Evolutionary conservation across 2,113 vertebrate species (phyloP), one percentile per base, ranked within the genome.

Genomic region (Sardina pilchardus): DNA sequence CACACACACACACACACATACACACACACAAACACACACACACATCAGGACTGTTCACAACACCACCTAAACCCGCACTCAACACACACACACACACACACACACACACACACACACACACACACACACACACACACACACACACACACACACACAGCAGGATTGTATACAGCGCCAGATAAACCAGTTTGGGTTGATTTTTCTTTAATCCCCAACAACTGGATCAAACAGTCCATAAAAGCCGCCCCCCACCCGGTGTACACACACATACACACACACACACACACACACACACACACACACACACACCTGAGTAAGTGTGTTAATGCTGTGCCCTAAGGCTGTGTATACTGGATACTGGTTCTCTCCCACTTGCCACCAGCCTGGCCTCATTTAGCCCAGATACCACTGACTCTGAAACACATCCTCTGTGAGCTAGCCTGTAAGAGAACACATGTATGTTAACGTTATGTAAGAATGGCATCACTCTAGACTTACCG

Each of bases 151-250:
- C 59, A 90, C 75, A 89, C 86, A 87, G 82, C n/a, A 59, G 45
- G 59, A 56, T 6, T 85, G 90, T 17, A 17, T 14, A 19, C 50
- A 53, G 50, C 50, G 3, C 50, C 50, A 19, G 14, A 26, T 90
- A 93, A 94, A 92, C 91, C 84, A 84, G 91, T 95, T 95, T 93
- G 92, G 91, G 91, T 94, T 95, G 91, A 96, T 95, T 95, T 94
- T 92, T 91, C 91, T 93, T 93, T 94, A 95, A 95, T 95, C 93
- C 91, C 88, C 90, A 91, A 90, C 90, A 84, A 90, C 89, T 93
- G 92, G 93, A 93, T 93, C 91, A 93, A 93, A 81, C 92, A 92
- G 93, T 94, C 93, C 91, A 92, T 93, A 95, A 94, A 94, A 90
- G 93, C 93, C 90, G 88, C 89, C 7, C 89, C 93, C 88, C 59